A percentile compares a stretch with the other conserved stretches of the same genome.
phyloP scores from a whole-genome alignment of 2,888 invertebrate species.

The Acleris holmiana region DNA sequence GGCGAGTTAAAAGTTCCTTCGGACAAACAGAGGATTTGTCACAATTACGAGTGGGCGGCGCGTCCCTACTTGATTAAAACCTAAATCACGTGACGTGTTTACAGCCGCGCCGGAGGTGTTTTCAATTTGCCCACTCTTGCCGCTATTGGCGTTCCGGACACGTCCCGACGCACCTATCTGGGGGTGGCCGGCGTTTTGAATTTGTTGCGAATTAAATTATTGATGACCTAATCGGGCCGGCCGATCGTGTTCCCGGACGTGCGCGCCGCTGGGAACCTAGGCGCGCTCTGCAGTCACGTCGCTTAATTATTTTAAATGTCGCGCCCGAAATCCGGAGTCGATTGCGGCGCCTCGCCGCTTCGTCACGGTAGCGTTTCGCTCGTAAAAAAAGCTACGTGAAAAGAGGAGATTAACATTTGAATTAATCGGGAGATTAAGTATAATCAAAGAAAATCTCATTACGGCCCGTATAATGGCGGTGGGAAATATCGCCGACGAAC shows the following conservation, averaged over 20 bases:
- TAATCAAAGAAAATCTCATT: slow-evolving; percentile 85
- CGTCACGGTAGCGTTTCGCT: slow-evolving; percentile 67
- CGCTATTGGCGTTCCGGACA: slow-evolving; percentile 81
- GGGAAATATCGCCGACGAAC: slow-evolving; percentile 75
- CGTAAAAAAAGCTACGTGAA: slow-evolving; percentile 75
- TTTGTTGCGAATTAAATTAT: slow-evolving; percentile 83
- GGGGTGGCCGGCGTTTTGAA: slow-evolving; percentile 78
- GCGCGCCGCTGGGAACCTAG: slow-evolving; percentile 35
- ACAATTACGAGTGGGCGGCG: slow-evolving; percentile 81
- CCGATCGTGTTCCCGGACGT: slow-evolving; percentile 54
- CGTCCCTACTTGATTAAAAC: slow-evolving; percentile 85
- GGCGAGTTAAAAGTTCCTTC: slow-evolving; percentile 82
- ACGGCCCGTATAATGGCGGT: slow-evolving; percentile 80
- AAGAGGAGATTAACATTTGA: slow-evolving; percentile 82
- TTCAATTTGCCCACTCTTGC: slow-evolving; percentile 82
- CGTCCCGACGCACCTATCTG: slow-evolving; percentile 78
- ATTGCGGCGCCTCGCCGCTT: slow-evolving; percentile 63
- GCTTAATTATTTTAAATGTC: slow-evolving; percentile 78
- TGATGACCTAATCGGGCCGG: slow-evolving; percentile 76
- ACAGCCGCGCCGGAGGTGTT: slow-evolving; percentile 83
- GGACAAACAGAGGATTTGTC: slow-evolving; percentile 85
- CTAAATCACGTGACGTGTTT: slow-evolving; percentile 85
- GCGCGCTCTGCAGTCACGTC: slow-evolving; percentile 64
- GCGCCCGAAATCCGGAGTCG: slow-evolving; percentile 64
- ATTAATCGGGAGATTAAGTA: slow-evolving; percentile 85